Conservation (phyloP, 2,888 invertebrate species). For the Cephus runcator region DNA sequence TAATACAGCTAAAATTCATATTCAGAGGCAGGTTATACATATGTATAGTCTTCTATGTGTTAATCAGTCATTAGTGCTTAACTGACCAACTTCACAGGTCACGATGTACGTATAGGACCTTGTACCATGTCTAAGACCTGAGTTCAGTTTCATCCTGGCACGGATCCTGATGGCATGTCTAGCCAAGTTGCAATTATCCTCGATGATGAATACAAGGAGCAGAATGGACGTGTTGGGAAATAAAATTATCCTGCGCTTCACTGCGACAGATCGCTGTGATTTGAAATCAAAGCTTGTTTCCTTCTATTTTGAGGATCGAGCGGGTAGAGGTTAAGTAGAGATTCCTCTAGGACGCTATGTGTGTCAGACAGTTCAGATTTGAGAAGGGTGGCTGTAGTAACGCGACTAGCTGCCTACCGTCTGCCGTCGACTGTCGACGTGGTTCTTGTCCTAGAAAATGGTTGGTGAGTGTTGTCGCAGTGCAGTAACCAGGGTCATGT, state of each 20-base stretch:
- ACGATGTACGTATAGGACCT: neutral
- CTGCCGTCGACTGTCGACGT: neutral
- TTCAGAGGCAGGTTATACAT: neutral
- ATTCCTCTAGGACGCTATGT: neutral
- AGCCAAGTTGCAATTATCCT: neutral
- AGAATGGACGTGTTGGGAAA: neutral
- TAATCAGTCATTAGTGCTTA: neutral
- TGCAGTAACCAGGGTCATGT: conserved; percentile 30
- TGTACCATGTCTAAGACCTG: neutral
- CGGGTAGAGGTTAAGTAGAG: neutral
- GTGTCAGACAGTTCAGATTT: neutral
- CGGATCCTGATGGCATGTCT: neutral
- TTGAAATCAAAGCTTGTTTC: neutral
- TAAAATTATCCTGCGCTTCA: neutral
- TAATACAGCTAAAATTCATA: neutral
- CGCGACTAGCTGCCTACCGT: neutral
- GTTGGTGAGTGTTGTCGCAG: conserved; percentile 15
- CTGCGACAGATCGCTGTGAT: neutral
- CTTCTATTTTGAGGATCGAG: neutral
- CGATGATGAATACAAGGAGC: neutral
- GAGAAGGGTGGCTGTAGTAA: neutral
- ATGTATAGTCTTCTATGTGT: neutral
- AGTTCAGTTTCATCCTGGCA: neutral
- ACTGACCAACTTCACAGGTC: neutral
- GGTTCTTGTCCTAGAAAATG: neutral